These are phyloP conservation scores for Agrochola lota DNA, from an alignment of 2,888 invertebrate genomes.

Conservation along the genomic window DNA sequence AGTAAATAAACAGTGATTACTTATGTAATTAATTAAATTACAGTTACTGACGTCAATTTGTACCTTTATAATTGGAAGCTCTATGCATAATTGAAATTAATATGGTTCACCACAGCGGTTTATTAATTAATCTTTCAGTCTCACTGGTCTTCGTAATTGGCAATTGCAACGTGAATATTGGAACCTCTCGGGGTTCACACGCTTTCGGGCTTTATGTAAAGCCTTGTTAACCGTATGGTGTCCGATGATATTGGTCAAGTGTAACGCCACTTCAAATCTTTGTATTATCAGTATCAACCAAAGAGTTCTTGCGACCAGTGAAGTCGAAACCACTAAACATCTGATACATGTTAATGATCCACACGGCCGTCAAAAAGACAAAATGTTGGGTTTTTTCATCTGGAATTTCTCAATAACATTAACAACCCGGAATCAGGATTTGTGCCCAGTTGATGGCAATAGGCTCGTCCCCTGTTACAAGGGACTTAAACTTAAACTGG, in stretches of 20 bases:
- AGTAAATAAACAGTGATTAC: too few relatives aligned
- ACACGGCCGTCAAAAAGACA: background rate
- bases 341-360: background rate
- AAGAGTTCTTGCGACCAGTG: background rate
- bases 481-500: too few relatives aligned
- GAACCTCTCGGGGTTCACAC: background rate
- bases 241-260: background rate
- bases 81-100: background rate
- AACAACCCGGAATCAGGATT: too few relatives aligned
- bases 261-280: background rate
- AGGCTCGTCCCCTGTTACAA: too few relatives aligned
- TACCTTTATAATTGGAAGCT: background rate
- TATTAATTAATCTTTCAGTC: constrained; percentile 14
- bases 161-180: constrained; percentile 3
- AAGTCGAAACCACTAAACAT: background rate
- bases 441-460: too few relatives aligned
- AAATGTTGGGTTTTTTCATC: too few relatives aligned
- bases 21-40: too few relatives aligned
- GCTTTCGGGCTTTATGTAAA: background rate
- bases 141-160: constrained; percentile 5
- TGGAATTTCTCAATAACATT: too few relatives aligned
- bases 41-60: too few relatives aligned
- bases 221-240: background rate
- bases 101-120: background rate
- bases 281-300: background rate